Percentiles rank a stretch among this genome's conserved stretches.
Conservation (phyloP, 2,113 vertebrate genomes). For the Xenopus laevis region DNA sequence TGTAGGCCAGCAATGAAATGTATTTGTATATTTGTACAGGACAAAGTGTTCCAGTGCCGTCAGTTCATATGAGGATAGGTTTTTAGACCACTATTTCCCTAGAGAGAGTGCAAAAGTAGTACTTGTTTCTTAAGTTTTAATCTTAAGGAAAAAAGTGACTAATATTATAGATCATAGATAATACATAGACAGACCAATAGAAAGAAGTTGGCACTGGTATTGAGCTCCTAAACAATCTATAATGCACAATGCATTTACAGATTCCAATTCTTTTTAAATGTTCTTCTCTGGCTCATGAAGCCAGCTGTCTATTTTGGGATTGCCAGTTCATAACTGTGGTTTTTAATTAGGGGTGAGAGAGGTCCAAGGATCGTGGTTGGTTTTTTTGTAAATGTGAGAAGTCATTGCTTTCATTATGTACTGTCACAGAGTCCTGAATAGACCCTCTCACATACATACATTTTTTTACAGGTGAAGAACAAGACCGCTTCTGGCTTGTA, state of each 20-base stretch:
- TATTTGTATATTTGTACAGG: too few species aligned
- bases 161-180: too few species aligned
- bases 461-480: conserved; percentile 10
- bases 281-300: not conserved
- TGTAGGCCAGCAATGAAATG: too few species aligned
- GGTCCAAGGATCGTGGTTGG: conserved; percentile 11
- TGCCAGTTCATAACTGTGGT: conserved; percentile 34
- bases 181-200: too few species aligned
- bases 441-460: conserved; percentile 12
- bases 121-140: too few species aligned
- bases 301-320: conserved; percentile 23
- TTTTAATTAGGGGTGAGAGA: conserved; percentile 29
- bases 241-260: not conserved
- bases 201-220: too few species aligned
- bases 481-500: conserved; percentile 17
- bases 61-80: too few species aligned
- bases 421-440: conserved; percentile 14
- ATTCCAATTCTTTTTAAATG: conserved; percentile 10
- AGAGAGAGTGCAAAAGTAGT: too few species aligned
- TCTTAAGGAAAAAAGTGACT: too few species aligned
- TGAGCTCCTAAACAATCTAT: too few species aligned
- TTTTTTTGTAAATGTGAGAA: conserved; percentile 6
- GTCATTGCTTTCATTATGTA: conserved; percentile 25
- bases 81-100: too few species aligned
- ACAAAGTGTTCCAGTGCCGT: too few species aligned